These are phyloP conservation scores for Opisthograptis luteolata DNA, from an alignment of 2,888 invertebrate species.

Conservation along the genomic window DNA sequence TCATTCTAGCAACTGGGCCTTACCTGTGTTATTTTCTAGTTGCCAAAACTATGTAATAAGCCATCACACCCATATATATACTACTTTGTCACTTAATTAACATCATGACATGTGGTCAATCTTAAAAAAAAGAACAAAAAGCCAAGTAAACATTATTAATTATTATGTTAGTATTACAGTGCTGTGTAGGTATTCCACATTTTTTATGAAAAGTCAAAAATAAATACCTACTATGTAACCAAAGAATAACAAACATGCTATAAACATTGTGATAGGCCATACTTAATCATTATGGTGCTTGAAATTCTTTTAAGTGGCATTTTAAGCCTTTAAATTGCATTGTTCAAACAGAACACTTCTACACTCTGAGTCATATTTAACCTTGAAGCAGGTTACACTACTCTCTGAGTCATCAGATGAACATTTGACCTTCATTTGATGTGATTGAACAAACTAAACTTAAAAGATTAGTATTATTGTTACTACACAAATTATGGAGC, in stretches of 20 bases:
- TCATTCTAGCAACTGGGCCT: no score
- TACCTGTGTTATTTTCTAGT: no score
- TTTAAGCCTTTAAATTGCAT: constrained; percentile 34
- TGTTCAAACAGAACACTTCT: constrained; percentile 42
- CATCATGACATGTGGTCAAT: no score
- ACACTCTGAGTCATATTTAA: constrained; percentile 53
- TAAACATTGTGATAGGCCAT: background rate
- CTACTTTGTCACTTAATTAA: no score
- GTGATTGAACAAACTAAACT: constrained; percentile 21
- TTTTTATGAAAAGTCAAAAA: background rate
- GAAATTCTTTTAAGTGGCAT: constrained; percentile 23
- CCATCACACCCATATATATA: no score
- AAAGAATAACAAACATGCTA: background rate
- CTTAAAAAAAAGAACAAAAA: no score
- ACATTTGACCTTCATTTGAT: constrained; percentile 53
- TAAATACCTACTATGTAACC: background rate
- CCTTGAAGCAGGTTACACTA: constrained; percentile 50
- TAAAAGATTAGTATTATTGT: constrained; percentile 3
- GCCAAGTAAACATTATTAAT: no score
- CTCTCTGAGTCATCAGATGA: constrained; percentile 53
- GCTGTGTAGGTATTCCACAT: no score
- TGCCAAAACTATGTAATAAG: no score
- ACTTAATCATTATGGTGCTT: constrained; percentile 2
- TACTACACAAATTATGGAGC: no score
- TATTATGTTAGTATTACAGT: no score